Evolutionary conservation across 2,888 invertebrate genomes (phyloP).

Genomic region (Machimus rusticus): DNA sequence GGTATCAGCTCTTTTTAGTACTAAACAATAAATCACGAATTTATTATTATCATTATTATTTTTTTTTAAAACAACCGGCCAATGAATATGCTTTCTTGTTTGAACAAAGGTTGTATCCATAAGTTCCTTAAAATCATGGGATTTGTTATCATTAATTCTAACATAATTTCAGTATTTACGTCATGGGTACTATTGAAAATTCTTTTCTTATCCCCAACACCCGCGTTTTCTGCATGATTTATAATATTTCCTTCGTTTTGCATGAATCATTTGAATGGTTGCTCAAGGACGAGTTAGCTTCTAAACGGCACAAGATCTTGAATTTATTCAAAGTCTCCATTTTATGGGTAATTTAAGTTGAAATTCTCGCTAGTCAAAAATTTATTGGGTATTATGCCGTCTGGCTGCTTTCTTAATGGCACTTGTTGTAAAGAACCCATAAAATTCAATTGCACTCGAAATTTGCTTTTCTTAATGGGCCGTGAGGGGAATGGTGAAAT

Average conservation of each 20-base stretch:
- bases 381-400: slow-evolving; percentile 1
- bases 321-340: slow-evolving; percentile 17
- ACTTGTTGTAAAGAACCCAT: not conserved
- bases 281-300: not conserved
- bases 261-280: not conserved
- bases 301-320: not conserved
- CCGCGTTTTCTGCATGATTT: not conserved
- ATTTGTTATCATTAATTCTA: not conserved
- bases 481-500: not conserved
- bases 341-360: slow-evolving; percentile 14
- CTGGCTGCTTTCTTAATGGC: not conserved
- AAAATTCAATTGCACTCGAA: slow-evolving; percentile 6
- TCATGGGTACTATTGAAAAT: not conserved
- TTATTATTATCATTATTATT: no score
- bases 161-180: not conserved
- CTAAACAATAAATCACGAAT: no score
- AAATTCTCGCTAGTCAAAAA: not conserved
- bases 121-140: not conserved
- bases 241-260: not conserved
- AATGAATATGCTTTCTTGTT: not conserved
- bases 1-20: not conserved
- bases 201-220: not conserved
- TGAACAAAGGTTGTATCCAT: not conserved
- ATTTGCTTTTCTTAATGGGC: not conserved
- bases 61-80: no score